Conservation (phyloP, 30 jellyfish, hydroid and myxozoan species). For the Aurelia aurita complex sp. Pacific region DNA sequence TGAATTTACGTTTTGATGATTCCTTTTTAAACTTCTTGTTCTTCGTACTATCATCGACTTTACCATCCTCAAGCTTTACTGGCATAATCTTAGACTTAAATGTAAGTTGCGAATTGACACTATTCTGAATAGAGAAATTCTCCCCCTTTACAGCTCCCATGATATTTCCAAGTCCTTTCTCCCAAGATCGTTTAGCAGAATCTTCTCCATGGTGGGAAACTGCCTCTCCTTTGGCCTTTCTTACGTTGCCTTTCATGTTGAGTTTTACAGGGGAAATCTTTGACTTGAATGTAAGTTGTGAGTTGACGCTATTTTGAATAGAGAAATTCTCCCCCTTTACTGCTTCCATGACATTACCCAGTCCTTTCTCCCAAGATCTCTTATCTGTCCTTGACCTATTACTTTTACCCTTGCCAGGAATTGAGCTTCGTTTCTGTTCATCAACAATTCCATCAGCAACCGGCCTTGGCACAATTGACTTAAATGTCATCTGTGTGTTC, state of each 20-base stretch:
- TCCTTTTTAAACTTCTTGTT: background rate
- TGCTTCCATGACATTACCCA: constrained; percentile 44
- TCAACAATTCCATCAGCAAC: constrained; percentile 36
- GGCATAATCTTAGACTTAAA: constrained; percentile 47
- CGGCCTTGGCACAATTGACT: constrained; percentile 46
- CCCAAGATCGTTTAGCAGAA: constrained; percentile 56
- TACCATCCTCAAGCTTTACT: constrained; percentile 1
- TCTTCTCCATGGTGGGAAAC: background rate
- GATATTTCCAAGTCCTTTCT: constrained; percentile 33
- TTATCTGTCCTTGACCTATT: background rate
- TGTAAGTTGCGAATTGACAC: constrained; percentile 50
- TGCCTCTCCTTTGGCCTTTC: too few species aligned
- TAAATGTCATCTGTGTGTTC: constrained; percentile 57
- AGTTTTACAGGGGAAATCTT: constrained; percentile 12
- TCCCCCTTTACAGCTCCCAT: constrained; percentile 55
- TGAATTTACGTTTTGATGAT: background rate
- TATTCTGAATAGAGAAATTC: constrained; percentile 50
- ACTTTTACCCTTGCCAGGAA: constrained; percentile 2
- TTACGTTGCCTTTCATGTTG: too few species aligned
- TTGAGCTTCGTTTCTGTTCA: constrained; percentile 66
- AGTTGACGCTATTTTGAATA: constrained; percentile 47
- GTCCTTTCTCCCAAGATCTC: constrained; percentile 68
- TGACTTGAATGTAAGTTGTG: constrained; percentile 68
- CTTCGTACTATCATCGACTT: background rate
- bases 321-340: constrained; percentile 37